Base-by-base conservation (phyloP, 2,113 vertebrate genomes). In the Pteronura brasiliensis region DNA sequence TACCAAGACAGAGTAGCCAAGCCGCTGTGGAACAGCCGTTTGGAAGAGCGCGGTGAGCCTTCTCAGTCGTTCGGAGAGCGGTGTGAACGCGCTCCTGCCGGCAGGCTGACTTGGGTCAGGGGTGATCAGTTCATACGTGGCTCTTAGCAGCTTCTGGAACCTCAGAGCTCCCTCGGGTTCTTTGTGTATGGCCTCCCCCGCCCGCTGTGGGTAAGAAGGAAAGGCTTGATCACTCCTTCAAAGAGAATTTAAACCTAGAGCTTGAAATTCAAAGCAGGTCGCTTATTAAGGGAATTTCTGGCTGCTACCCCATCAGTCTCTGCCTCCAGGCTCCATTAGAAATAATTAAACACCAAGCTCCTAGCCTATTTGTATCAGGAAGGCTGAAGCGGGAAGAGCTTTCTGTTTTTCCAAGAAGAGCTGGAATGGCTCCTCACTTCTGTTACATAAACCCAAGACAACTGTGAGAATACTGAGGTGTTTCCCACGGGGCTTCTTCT, bases 211-310 rank as follows among this genome's bases (percentile, higher is more conserved):
- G 13, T 63, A 49, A 57, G 61, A 90, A 82, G 81, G 31, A 80
- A 85, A 52, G 31, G 12, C 39, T 42, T 80, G 18, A 5, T 44
- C 42, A 77, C 49, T 61, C 63, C 42, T 67, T 65, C 63, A 79
- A 47, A 88, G 85, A 65, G 88, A 88, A 71, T 21, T 69, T 13
- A 86, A 92, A 55, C 20, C 69, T 87, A 65, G 47, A 76, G 6
- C 39, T 87, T 95, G 63, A 77, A 82, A 83, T 44, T 93, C 52
- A 76, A 95, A 97, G 87, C 57, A 83, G 57, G 44, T 31, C 59
- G 49, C 31, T 97, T 47, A 77, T 42, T 88, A 95, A 89, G 59
- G 34, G 76, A 82, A 61, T 42, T 9, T 80, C 72, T 93, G 79
- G 72, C 61, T 79, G 39, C 61, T 52, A 1, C 52, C 47, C 81